Base-by-base conservation (phyloP, 2,113 vertebrate genomes). In the Dipodomys merriami region DNA sequence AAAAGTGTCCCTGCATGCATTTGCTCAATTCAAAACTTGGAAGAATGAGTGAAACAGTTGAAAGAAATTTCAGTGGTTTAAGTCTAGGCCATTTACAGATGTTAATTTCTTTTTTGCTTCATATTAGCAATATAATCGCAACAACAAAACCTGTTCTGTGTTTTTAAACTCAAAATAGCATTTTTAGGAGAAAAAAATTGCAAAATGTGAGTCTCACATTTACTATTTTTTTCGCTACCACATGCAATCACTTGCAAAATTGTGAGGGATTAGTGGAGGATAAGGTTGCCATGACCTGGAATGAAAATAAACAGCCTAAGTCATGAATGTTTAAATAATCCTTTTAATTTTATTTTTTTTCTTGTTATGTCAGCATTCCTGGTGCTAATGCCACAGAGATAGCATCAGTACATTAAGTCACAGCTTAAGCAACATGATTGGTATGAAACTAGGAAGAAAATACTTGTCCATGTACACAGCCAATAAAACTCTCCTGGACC, bases 351-450 rank as follows among this genome's bases (percentile, higher is more conserved):
- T 94, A 84, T 5, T 0, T 67, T 27, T 27, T 94, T 92, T 95
- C 81, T 82, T 91, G 81, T 95, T 91, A 87, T 94, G 91, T 96
- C 95, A 97, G 95, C 92, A 96, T 92, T 94, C 46, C 64, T 91
- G n/a, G 78, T 85, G 53, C 71, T 88, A 87, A 91, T 92, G 33
- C 73, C 69, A 69, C 88, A 87, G 95, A 86, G 91, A 94, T 85
- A 96, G 46, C 33, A 94, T 91, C 94, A 87, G n/a, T 76, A 81
- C 71, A 95, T 94, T 86, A 91, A 95, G 74, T 84, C 72, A 86
- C 33, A 86, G 78, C 78, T 94, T 95, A 82, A 94, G 81, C 49
- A 86, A 86, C 79, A 44, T 82, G 62, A 87, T 2, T 82, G 69
- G 81, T 68, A 30, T 68, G 33, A 91, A 95, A 67, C 20, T 29